A percentile compares a stretch with the other conserved stretches of the same genome.
Conservation (phyloP, 92 coral and sea anemone species). For the Epizoanthus scotinus region DNA sequence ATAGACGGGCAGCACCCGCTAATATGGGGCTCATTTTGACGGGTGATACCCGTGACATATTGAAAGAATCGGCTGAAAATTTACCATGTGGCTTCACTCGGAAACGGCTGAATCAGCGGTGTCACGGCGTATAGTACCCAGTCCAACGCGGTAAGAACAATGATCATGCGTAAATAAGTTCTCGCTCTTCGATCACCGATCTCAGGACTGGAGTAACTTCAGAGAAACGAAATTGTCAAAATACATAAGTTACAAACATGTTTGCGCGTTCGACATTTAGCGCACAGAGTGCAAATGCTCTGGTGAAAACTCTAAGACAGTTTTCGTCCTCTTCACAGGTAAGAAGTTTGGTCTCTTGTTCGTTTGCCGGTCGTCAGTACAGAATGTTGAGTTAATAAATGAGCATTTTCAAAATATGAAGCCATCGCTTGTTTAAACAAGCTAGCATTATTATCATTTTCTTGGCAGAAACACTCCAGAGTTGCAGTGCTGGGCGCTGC, state of each 20-base stretch:
- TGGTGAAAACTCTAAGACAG: constrained; percentile 53
- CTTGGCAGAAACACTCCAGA: constrained; percentile 76
- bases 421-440: neutral
- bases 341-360: constrained; percentile 1
- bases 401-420: neutral
- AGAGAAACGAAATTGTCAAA: neutral
- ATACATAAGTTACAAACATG: constrained; percentile 47
- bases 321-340: constrained; percentile 90
- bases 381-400: neutral
- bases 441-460: neutral
- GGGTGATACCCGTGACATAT: no score
- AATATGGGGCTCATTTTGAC: no score
- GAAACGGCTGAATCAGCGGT: no score
- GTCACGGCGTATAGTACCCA: no score
- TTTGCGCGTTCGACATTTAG: constrained; percentile 71
- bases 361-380: constrained; percentile 43
- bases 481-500: constrained; percentile 99
- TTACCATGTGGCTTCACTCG: no score
- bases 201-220: neutral
- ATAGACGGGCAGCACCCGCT: no score
- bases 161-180: constrained; percentile 30
- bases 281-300: constrained; percentile 55
- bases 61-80: no score
- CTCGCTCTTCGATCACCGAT: neutral
- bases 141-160: constrained; percentile 34